A percentile compares a stretch with the other conserved stretches of the same genome.
Conservation (phyloP, 2,888 invertebrate genomes). For the Anticlea derivata region DNA sequence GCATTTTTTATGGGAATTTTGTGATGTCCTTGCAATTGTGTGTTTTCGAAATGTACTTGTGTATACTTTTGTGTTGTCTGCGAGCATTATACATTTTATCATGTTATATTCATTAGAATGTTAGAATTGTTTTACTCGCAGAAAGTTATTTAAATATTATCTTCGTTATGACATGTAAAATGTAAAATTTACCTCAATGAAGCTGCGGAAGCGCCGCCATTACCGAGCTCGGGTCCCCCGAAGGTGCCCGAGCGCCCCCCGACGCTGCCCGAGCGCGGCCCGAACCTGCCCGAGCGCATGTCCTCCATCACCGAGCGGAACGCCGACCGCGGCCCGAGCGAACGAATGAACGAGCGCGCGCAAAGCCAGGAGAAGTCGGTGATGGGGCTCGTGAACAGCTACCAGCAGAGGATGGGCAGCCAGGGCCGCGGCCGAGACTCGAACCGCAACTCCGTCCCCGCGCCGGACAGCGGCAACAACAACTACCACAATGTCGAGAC, state of each 20-base stretch:
- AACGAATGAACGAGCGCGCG: conserved; percentile 13
- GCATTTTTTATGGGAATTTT: too few relatives aligned
- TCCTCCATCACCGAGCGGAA: conserved; percentile 16
- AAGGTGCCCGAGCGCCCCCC: conserved; percentile 53
- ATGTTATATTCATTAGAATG: too few relatives aligned
- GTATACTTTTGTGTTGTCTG: too few relatives aligned
- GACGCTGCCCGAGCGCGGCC: conserved; percentile 54
- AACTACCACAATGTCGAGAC: conserved; percentile 68
- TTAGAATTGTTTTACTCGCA: not conserved
- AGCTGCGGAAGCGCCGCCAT: conserved; percentile 57
- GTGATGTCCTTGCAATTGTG: too few relatives aligned
- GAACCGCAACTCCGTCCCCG: conserved; percentile 46
- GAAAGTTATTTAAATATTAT: too few relatives aligned
- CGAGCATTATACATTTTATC: too few relatives aligned
- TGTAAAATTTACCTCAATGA: conserved; percentile 15
- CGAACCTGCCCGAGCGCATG: conserved; percentile 42
- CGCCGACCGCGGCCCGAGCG: conserved; percentile 53
- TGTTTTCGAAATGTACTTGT: too few relatives aligned
- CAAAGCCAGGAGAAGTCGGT: conserved; percentile 58
- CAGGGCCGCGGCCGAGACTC: conserved; percentile 48
- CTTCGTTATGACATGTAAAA: too few relatives aligned
- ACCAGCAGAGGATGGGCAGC: conserved; percentile 66
- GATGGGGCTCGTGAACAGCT: conserved; percentile 71
- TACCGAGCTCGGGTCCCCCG: conserved; percentile 62
- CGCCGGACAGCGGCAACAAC: conserved; percentile 53